Conservation (phyloP, 1,140 invertebrate genomes). For the Dendrolimus kikuchii region DNA sequence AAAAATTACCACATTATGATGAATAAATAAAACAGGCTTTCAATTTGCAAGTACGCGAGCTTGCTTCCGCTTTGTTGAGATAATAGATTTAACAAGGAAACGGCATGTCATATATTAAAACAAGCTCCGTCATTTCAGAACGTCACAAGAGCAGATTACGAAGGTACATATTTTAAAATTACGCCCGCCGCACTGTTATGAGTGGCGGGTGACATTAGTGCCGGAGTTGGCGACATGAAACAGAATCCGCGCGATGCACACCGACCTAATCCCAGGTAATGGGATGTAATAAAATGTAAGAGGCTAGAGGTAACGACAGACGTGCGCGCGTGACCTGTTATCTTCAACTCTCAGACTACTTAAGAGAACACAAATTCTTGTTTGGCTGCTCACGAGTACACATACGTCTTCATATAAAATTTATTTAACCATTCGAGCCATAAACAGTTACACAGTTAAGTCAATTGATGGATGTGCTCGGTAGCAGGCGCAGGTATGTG, state of each 20-base stretch:
- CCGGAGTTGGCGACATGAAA: conserved; percentile 34
- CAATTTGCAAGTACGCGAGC: too few relatives aligned
- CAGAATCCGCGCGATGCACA: conserved; percentile 37
- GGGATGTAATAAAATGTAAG: conserved; percentile 64
- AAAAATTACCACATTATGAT: too few relatives aligned
- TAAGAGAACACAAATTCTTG: conserved; percentile 41
- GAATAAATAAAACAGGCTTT: too few relatives aligned
- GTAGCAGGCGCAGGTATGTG: conserved; percentile 9
- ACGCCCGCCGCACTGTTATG: conserved; percentile 7
- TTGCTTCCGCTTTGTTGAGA: too few relatives aligned
- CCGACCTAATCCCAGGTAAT: conserved; percentile 59
- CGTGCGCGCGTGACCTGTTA: conserved; percentile 57
- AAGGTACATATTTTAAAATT: conserved; percentile 4
- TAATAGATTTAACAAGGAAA: too few relatives aligned
- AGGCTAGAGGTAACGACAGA: conserved; percentile 53
- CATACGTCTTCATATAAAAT: neutral
- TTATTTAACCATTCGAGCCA: neutral
- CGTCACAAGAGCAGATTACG: neutral
- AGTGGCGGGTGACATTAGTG: conserved; percentile 19
- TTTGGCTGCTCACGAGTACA: conserved; percentile 13
- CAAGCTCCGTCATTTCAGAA: neutral
- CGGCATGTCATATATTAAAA: too few relatives aligned
- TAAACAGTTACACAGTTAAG: conserved; percentile 1
- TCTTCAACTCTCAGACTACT: conserved; percentile 36
- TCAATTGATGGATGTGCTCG: conserved; percentile 2